Conservation (phyloP, 2,113 vertebrate genomes). For the Zosterops pallidus region DNA sequence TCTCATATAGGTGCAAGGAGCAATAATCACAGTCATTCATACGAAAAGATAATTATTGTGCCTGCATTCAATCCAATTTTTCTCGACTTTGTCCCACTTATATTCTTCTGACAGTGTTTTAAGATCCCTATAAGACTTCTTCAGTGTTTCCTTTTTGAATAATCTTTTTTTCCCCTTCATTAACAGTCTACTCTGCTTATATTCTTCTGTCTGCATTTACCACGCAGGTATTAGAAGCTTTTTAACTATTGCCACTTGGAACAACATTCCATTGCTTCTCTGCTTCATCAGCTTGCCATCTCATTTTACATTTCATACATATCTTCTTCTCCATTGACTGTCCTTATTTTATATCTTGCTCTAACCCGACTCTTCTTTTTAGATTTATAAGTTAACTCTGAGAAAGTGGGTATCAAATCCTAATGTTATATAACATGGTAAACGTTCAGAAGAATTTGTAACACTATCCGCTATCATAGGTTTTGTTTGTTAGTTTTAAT, state of each 20-base stretch:
- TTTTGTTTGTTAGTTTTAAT: background rate
- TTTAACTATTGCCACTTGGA: background rate
- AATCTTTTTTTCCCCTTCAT: background rate
- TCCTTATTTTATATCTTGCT: background rate
- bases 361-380: background rate
- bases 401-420: background rate
- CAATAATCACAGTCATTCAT: background rate
- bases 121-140: background rate
- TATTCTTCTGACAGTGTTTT: background rate
- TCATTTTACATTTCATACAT: background rate
- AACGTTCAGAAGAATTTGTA: background rate
- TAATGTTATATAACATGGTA: background rate
- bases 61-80: background rate
- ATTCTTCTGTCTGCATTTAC: background rate
- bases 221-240: background rate
- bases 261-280: background rate
- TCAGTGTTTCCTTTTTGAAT: background rate
- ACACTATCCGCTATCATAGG: background rate
- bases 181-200: background rate
- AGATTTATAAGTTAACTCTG: background rate
- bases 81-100: background rate
- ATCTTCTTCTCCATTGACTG: background rate
- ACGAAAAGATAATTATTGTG: background rate
- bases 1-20: background rate
- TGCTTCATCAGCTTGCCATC: background rate